phyloP scores from a whole-genome alignment of 2,888 invertebrate species.

The Agrilus cyanescens region DNA sequence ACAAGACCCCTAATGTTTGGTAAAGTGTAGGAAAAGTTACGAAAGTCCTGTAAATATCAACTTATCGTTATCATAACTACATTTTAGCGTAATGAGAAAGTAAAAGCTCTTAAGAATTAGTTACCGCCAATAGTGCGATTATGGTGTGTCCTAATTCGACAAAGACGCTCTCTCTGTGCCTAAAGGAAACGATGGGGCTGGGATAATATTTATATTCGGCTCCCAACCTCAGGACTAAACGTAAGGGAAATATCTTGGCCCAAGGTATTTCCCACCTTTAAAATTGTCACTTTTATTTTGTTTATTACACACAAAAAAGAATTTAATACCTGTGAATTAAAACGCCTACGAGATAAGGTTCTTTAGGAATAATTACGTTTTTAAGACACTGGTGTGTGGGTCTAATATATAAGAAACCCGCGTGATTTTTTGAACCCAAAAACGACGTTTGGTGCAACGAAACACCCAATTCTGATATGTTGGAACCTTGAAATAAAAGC shows the following conservation, averaged over 20 bases:
- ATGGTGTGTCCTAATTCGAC: slow-evolving; percentile 81
- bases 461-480: slow-evolving; percentile 53
- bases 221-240: slow-evolving; percentile 66
- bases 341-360: slow-evolving; percentile 66
- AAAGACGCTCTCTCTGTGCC: slow-evolving; percentile 67
- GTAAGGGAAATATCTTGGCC: slow-evolving; percentile 67
- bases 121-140: slow-evolving; percentile 66
- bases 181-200: slow-evolving; percentile 66
- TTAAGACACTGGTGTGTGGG: slow-evolving; percentile 73
- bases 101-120: slow-evolving; percentile 14
- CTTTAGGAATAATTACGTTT: slow-evolving; percentile 57
- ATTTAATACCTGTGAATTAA: slow-evolving; percentile 53
- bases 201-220: slow-evolving; percentile 81
- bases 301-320: neutral
- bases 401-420: slow-evolving; percentile 71
- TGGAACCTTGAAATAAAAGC: slow-evolving; percentile 35
- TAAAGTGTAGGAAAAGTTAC: slow-evolving; percentile 70
- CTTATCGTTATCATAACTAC: neutral
- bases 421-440: slow-evolving; percentile 59
- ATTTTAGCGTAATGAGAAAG: neutral
- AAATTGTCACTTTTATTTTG: neutral
- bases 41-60: slow-evolving; percentile 50
- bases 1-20: slow-evolving; percentile 64
- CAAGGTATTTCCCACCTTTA: slow-evolving; percentile 63
- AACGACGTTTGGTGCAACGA: slow-evolving; percentile 51